phyloP scores from a whole-genome alignment of 92 coral and sea anemone genomes.

The Scolanthus callimorphus region DNA sequence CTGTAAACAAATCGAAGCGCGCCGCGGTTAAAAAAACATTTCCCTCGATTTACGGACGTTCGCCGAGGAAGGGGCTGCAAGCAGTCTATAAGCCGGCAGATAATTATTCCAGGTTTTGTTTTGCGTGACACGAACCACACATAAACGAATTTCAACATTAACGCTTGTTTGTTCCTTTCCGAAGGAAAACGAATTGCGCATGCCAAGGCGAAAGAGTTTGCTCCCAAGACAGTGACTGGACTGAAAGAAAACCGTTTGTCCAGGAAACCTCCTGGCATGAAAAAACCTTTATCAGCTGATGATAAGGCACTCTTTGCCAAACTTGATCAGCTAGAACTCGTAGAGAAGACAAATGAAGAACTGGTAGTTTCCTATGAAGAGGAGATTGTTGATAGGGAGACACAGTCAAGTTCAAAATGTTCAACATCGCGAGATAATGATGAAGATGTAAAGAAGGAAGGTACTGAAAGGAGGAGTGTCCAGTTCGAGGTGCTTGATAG shows the following conservation, averaged over 20 bases:
- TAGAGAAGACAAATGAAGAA: slow-evolving; percentile 65
- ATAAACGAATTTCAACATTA: no score
- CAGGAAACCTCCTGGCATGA: background rate
- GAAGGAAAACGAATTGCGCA: slow-evolving; percentile 60
- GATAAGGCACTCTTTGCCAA: slow-evolving; percentile 77
- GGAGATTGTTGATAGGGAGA: no score
- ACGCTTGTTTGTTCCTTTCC: background rate
- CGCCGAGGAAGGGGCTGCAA: no score
- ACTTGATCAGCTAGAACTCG: slow-evolving; percentile 73
- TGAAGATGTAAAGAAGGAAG: slow-evolving; percentile 3
- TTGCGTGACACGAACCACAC: no score
- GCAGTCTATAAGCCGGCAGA: no score
- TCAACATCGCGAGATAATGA: no score
- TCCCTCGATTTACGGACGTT: no score
- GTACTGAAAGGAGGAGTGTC: background rate
- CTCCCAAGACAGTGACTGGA: slow-evolving; percentile 63
- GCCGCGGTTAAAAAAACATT: no score
- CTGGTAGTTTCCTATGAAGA: no score
- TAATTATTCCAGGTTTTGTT: no score
- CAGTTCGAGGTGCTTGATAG: slow-evolving; percentile 3
- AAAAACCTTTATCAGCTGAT: slow-evolving; percentile 17
- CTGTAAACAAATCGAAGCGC: no score
- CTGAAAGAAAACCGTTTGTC: background rate
- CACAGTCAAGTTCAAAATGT: no score
- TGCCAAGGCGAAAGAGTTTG: slow-evolving; percentile 44